A percentile compares a stretch with the other conserved stretches of the same genome.
These are phyloP conservation scores for Cantharis nigra DNA, from an alignment of 2,888 invertebrate genomes.

Conservation along the genomic window DNA sequence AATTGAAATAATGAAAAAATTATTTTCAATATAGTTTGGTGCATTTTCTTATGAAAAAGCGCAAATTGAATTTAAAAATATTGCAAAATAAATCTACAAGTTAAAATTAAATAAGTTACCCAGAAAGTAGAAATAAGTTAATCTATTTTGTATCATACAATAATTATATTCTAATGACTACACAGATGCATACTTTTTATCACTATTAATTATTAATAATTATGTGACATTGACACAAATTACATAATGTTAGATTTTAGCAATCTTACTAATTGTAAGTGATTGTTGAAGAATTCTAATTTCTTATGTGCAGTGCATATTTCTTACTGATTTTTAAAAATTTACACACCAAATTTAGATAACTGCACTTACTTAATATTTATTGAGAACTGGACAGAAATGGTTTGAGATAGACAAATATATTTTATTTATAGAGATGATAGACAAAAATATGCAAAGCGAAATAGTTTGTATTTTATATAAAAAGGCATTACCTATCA, in stretches of 20 bases:
- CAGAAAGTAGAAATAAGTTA: conserved; percentile 9
- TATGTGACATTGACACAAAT: conserved; percentile 29
- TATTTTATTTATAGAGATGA: conserved; percentile 12
- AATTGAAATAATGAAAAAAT: not conserved
- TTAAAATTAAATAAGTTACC: conserved; percentile 22
- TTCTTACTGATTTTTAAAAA: conserved; percentile 12
- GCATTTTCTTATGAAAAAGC: conserved; percentile 9
- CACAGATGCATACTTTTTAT: conserved; percentile 29
- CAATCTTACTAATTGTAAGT: conserved; percentile 22
- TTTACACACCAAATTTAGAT: conserved; percentile 30
- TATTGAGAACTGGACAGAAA: conserved; percentile 48
- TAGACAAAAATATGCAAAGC: conserved; percentile 16
- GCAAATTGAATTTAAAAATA: conserved; percentile 7
- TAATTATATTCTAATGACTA: conserved; percentile 34
- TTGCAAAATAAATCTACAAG: conserved; percentile 7
- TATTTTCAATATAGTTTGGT: conserved; percentile 10
- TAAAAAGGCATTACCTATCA: not conserved
- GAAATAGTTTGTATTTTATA: not conserved
- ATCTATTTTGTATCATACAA: conserved; percentile 32
- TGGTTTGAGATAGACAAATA: conserved; percentile 45
- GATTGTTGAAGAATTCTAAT: conserved; percentile 29
- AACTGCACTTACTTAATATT: conserved; percentile 28
- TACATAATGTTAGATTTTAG: conserved; percentile 14
- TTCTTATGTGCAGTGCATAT: conserved; percentile 13
- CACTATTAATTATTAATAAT: conserved; percentile 12